A percentile compares a stretch with the other conserved stretches of the same genome.
Evolutionary conservation across 2,797 vertebrate genomes (phyloP).

Genomic region (Eulemur rubriventer): DNA sequence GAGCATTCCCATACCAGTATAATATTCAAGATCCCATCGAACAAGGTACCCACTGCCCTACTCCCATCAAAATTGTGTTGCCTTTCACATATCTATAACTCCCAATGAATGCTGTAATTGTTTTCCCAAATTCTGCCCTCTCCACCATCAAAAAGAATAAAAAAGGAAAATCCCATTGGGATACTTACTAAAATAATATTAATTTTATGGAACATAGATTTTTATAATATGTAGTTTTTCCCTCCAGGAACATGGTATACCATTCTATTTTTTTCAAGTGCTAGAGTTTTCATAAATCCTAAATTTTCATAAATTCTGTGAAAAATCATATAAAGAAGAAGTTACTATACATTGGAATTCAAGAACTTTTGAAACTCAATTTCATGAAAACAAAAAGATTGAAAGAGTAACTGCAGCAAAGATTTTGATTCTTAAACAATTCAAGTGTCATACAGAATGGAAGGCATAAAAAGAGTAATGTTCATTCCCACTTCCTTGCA

Average conservation of each 20-base stretch:
- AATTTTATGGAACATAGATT: background rate
- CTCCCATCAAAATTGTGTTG: background rate
- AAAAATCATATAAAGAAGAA: background rate
- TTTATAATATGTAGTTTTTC: background rate
- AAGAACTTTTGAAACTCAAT: background rate
- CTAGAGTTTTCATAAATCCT: background rate
- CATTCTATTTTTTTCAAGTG: background rate
- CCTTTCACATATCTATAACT: constrained; percentile 6
- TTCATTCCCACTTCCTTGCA: background rate
- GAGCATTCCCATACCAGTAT: background rate
- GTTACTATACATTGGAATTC: background rate
- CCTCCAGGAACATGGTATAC: background rate
- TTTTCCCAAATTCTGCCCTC: background rate
- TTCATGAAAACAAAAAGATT: background rate
- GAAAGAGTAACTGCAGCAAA: background rate
- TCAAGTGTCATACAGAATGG: background rate
- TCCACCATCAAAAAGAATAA: background rate
- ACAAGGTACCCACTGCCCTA: background rate
- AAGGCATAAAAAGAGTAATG: background rate
- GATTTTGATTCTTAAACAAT: constrained; percentile 40
- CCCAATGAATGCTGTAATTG: background rate
- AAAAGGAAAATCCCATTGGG: background rate
- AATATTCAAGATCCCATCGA: background rate
- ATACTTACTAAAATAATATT: background rate
- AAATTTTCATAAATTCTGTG: background rate